A percentile compares a stretch with the other conserved stretches of the same genome.
Conservation (phyloP, 2,888 invertebrate genomes). For the Oxyteleia sp. region DNA sequence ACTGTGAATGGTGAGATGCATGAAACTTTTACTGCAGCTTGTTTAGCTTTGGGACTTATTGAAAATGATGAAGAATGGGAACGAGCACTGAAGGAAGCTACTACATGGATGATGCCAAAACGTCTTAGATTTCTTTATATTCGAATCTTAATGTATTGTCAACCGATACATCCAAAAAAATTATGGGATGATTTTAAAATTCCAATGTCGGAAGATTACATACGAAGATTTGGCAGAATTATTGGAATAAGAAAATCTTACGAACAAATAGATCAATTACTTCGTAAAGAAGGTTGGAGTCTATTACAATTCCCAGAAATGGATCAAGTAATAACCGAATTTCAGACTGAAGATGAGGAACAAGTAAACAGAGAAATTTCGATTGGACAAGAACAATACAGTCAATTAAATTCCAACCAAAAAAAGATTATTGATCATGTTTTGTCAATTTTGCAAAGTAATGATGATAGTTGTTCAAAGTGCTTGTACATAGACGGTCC, state of each 20-base stretch:
- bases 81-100: not conserved
- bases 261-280: not conserved
- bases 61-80: too few relatives aligned
- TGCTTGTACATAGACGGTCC: conserved; percentile 82
- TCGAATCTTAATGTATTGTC: not conserved
- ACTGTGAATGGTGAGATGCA: too few relatives aligned
- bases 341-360: too few relatives aligned
- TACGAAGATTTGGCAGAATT: not conserved
- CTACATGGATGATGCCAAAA: not conserved
- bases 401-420: conserved; percentile 7
- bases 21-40: too few relatives aligned
- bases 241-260: conserved; percentile 7
- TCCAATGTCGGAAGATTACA: not conserved
- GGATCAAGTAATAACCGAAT: too few relatives aligned
- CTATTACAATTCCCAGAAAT: not conserved
- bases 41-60: too few relatives aligned
- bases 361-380: not conserved
- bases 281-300: not conserved
- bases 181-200: not conserved
- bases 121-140: not conserved
- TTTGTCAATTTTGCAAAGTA: not conserved
- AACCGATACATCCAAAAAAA: not conserved
- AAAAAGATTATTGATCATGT: conserved; percentile 3
- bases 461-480: not conserved
- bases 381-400: conserved; percentile 2